Percentiles rank a stretch among this genome's conserved stretches.
Evolutionary conservation across 2,888 invertebrate species (phyloP).

Genomic region (Loripinus fragilis): DNA sequence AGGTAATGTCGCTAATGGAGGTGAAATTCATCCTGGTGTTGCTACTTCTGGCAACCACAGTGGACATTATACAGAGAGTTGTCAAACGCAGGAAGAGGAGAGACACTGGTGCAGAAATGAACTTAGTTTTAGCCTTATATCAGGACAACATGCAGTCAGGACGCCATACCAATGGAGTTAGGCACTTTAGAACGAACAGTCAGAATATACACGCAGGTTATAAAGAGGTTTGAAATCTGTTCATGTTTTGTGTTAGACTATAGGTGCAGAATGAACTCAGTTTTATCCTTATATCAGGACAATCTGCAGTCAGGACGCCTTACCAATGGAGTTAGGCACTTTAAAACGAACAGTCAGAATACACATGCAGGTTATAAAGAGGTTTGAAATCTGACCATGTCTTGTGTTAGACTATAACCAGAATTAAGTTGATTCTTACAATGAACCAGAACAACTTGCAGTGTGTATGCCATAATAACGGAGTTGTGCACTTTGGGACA

Average conservation of each 20-base stretch:
- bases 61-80: background rate
- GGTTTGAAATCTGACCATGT: background rate
- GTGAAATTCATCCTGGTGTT: background rate
- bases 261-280: background rate
- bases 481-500: too few species aligned
- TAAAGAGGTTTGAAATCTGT: background rate
- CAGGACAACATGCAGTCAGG: background rate
- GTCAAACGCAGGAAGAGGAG: background rate
- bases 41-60: background rate
- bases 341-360: background rate
- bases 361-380: background rate
- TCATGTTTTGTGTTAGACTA: too few species aligned
- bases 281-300: background rate
- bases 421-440: too few species aligned
- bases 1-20: background rate
- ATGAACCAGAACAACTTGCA: too few species aligned
- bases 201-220: background rate
- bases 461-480: too few species aligned
- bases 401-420: too few species aligned
- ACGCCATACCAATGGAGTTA: background rate
- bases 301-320: background rate
- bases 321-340: background rate
- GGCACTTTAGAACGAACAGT: background rate
- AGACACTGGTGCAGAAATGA: background rate
- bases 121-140: background rate